These are phyloP conservation scores for Philereme transversata DNA, from an alignment of 2,888 invertebrate genomes.

Conservation along the genomic window DNA sequence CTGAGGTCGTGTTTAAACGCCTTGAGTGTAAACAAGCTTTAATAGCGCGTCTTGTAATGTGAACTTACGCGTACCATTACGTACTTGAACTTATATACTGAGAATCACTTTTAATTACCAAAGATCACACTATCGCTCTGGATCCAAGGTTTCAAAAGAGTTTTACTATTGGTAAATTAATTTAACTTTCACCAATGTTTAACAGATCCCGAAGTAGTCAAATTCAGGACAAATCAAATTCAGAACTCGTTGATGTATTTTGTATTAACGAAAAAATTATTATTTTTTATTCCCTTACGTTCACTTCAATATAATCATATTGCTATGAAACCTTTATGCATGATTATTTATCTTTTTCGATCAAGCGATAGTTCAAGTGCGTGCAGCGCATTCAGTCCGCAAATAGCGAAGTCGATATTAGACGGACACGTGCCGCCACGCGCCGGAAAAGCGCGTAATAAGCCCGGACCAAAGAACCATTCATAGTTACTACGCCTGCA, in stretches of 20 bases:
- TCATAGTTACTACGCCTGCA: slow-evolving; percentile 12
- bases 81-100: too few relatives aligned
- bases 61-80: slow-evolving; percentile 6
- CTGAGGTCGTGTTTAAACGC: slow-evolving; percentile 20
- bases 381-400: slow-evolving; percentile 56
- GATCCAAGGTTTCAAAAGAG: too few relatives aligned
- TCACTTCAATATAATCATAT: too few relatives aligned
- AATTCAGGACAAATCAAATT: too few relatives aligned
- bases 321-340: not conserved
- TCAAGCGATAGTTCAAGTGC: slow-evolving; percentile 61
- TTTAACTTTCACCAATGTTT: too few relatives aligned
- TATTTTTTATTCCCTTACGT: too few relatives aligned
- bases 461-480: slow-evolving; percentile 46
- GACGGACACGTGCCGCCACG: slow-evolving; percentile 73
- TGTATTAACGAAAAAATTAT: not conserved
- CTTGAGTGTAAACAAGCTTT: slow-evolving; percentile 20
- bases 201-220: not conserved
- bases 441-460: slow-evolving; percentile 78
- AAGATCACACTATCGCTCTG: too few relatives aligned
- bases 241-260: slow-evolving; percentile 8
- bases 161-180: too few relatives aligned
- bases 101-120: too few relatives aligned
- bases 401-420: slow-evolving; percentile 57
- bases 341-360: slow-evolving; percentile 44
- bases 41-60: slow-evolving; percentile 5